These are phyloP conservation scores for Aulostomus chinensis DNA, from an alignment of 2,797 vertebrate genomes.

Conservation along the genomic window DNA sequence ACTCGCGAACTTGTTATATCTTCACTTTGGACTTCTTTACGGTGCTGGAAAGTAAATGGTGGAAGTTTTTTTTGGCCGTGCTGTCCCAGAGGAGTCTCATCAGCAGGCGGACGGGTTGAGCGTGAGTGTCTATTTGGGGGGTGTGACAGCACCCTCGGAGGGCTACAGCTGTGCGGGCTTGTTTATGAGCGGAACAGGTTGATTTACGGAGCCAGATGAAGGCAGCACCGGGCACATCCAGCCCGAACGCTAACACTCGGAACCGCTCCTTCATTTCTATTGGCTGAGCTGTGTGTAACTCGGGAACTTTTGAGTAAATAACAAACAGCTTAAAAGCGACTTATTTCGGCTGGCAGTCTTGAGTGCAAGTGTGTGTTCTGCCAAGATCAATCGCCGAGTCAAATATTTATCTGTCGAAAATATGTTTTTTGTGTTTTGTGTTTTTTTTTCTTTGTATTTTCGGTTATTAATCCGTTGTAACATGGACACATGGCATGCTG, in stretches of 20 bases:
- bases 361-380: too few species aligned
- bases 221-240: conserved; percentile 5
- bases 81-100: conserved; percentile 39
- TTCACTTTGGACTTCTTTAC: background rate
- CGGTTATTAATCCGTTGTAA: conserved; percentile 46
- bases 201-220: conserved; percentile 10
- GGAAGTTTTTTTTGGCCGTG: conserved; percentile 28
- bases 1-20: background rate
- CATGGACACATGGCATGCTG: conserved; percentile 41
- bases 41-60: conserved; percentile 24
- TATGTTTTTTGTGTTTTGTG: too few species aligned
- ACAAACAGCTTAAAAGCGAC: too few species aligned
- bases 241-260: background rate
- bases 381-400: too few species aligned
- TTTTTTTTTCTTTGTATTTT: too few species aligned
- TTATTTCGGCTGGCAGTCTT: too few species aligned
- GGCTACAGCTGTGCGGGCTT: conserved; percentile 60
- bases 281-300: conserved; percentile 29
- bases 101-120: conserved; percentile 38
- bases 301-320: too few species aligned
- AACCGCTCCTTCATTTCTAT: conserved; percentile 6
- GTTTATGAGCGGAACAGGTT: conserved; percentile 61
- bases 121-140: conserved; percentile 65
- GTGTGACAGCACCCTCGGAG: conserved; percentile 68
- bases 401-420: too few species aligned